phyloP scores from a whole-genome alignment of 2,113 vertebrate species.

The Vireo altiloquus region DNA sequence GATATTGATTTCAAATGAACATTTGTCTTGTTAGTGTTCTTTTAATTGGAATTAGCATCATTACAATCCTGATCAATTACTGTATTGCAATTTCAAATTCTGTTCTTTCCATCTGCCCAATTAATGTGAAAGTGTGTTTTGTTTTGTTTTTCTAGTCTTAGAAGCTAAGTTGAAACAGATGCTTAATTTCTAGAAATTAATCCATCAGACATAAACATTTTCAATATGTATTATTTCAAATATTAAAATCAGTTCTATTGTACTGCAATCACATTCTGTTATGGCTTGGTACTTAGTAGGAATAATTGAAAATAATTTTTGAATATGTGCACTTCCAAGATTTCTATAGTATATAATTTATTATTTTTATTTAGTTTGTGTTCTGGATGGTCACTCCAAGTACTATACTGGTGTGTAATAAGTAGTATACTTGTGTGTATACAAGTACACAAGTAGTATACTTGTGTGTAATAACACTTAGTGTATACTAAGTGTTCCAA shows the following conservation, averaged over 20 bases:
- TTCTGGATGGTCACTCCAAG: neutral
- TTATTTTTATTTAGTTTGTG: neutral
- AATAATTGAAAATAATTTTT: neutral
- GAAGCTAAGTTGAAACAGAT: neutral
- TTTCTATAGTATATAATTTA: neutral
- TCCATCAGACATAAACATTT: neutral
- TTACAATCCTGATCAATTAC: constrained; percentile 20
- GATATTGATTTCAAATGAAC: constrained; percentile 30
- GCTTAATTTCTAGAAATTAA: neutral
- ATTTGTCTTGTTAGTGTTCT: constrained; percentile 27
- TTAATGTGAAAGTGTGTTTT: neutral
- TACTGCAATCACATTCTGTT: neutral
- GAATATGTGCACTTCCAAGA: neutral
- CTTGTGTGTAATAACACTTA: too few relatives aligned
- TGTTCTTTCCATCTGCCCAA: neutral
- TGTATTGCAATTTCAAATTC: neutral
- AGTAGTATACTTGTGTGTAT: too few relatives aligned
- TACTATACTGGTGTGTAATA: too few relatives aligned
- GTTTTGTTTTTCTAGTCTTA: neutral
- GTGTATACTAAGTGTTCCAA: too few relatives aligned
- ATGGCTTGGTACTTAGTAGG: neutral
- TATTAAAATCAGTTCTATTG: neutral
- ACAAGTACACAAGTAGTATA: too few relatives aligned
- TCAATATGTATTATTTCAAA: neutral
- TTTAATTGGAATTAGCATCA: constrained; percentile 40